Conservation (phyloP, 1,140 invertebrate species). For the Drosophila subobscura region DNA sequence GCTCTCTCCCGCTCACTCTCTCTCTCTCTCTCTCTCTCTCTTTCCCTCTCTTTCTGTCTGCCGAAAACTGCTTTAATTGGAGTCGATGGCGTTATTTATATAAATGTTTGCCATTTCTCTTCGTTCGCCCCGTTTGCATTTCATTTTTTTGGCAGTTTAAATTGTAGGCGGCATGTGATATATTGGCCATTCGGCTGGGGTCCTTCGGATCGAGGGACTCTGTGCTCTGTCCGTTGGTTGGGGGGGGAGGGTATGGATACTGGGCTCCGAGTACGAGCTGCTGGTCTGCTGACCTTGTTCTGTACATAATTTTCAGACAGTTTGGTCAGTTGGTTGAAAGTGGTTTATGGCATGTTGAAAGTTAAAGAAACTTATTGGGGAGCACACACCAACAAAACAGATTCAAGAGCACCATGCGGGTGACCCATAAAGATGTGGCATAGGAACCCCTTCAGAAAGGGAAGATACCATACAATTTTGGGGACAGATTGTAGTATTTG, state of each 20-base stretch:
- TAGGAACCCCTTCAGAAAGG: too few relatives aligned
- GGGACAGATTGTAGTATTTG: constrained; percentile 3
- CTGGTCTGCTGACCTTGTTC: constrained; percentile 64
- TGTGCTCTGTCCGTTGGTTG: constrained; percentile 1
- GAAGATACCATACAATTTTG: too few relatives aligned
- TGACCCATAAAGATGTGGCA: constrained; percentile 38
- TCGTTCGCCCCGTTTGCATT: constrained; percentile 75
- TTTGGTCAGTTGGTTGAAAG: constrained; percentile 40
- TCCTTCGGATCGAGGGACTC: constrained; percentile 22
- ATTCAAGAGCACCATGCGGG: constrained; percentile 33
- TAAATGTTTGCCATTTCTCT: constrained; percentile 82
- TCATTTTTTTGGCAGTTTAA: constrained; percentile 78
- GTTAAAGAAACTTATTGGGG: constrained; percentile 47
- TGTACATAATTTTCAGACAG: constrained; percentile 40
- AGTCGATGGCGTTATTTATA: constrained; percentile 81
- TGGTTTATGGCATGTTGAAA: constrained; percentile 55
- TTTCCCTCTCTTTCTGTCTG: not conserved
- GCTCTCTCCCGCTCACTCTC: not conserved
- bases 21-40: not conserved
- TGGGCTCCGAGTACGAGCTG: constrained; percentile 7
- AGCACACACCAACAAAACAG: constrained; percentile 12
- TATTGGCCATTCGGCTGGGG: constrained; percentile 53
- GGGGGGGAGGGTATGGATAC: too few relatives aligned
- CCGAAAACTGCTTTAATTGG: constrained; percentile 71
- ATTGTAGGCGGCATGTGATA: constrained; percentile 76